Evolutionary conservation across 1,140 invertebrate species (phyloP).

Genomic region (Lysiphlebus fabarum): DNA sequence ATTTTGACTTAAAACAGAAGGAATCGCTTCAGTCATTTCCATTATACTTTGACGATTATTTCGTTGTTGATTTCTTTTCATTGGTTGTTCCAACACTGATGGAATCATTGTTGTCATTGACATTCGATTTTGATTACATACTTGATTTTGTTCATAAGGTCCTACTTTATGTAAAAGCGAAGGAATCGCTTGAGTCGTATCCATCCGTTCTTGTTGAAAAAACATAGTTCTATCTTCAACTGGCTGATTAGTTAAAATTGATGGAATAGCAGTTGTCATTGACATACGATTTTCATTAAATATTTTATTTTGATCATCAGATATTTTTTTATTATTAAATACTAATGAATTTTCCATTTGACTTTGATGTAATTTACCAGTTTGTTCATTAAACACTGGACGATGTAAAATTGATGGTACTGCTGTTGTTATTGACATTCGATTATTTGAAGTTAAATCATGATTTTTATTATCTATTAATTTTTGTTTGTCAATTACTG

Average conservation of each 20-base stretch:
- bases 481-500: neutral
- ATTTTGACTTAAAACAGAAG: neutral
- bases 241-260: neutral
- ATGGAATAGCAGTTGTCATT: neutral
- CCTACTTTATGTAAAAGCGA: too few species aligned
- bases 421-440: too few species aligned
- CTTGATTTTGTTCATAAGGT: too few species aligned
- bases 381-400: too few species aligned
- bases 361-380: conserved; percentile 15
- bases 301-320: neutral
- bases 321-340: neutral
- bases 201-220: too few species aligned
- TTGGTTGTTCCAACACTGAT: too few species aligned
- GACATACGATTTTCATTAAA: neutral
- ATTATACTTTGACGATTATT: conserved; percentile 20
- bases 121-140: too few species aligned
- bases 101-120: too few species aligned
- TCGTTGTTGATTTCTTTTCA: neutral
- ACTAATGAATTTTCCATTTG: neutral
- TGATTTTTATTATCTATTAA: neutral
- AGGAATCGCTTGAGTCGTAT: too few species aligned
- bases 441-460: too few species aligned
- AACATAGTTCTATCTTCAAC: neutral
- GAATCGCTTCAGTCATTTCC: conserved; percentile 22
- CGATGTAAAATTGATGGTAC: too few species aligned